These are phyloP conservation scores for Diabrotica balteata DNA, from an alignment of 2,888 invertebrate genomes.

Conservation along the genomic window DNA sequence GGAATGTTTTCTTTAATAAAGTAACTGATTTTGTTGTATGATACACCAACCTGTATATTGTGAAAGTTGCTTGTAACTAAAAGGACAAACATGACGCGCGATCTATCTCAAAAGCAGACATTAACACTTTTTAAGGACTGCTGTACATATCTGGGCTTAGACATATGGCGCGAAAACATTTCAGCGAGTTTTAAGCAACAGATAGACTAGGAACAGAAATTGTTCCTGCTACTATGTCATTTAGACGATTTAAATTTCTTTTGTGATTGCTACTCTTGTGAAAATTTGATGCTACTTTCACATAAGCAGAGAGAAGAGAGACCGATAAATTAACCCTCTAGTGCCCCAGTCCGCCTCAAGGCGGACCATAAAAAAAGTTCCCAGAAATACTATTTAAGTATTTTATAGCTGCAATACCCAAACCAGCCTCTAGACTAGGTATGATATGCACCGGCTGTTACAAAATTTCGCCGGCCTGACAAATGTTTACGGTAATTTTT, in stretches of 20 bases:
- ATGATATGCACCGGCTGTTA: too few relatives aligned
- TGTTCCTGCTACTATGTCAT: too few relatives aligned
- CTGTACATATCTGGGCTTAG: conserved; percentile 4
- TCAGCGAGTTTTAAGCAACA: too few relatives aligned
- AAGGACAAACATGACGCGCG: conserved; percentile 7
- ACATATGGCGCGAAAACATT: too few relatives aligned
- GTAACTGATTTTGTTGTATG: neutral
- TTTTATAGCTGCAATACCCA: too few relatives aligned
- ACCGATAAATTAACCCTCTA: conserved; percentile 39
- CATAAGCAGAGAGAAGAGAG: conserved; percentile 26
- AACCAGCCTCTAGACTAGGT: too few relatives aligned
- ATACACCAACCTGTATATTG: conserved; percentile 6
- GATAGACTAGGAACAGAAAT: too few relatives aligned
- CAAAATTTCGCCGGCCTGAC: too few relatives aligned
- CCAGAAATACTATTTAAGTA: too few relatives aligned
- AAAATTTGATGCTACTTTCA: neutral
- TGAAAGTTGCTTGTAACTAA: conserved; percentile 5
- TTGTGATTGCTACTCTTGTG: too few relatives aligned
- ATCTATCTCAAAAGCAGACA: conserved; percentile 4
- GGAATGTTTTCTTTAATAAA: conserved; percentile 5
- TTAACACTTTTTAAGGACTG: neutral
- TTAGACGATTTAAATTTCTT: too few relatives aligned
- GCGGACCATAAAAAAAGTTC: conserved; percentile 42
- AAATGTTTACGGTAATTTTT: too few relatives aligned
- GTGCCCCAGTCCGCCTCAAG: conserved; percentile 40